A percentile compares a stretch with the other conserved stretches of the same genome.
phyloP scores from a whole-genome alignment of 2,113 vertebrate genomes.

The Pseudorectes ferrugineus region DNA sequence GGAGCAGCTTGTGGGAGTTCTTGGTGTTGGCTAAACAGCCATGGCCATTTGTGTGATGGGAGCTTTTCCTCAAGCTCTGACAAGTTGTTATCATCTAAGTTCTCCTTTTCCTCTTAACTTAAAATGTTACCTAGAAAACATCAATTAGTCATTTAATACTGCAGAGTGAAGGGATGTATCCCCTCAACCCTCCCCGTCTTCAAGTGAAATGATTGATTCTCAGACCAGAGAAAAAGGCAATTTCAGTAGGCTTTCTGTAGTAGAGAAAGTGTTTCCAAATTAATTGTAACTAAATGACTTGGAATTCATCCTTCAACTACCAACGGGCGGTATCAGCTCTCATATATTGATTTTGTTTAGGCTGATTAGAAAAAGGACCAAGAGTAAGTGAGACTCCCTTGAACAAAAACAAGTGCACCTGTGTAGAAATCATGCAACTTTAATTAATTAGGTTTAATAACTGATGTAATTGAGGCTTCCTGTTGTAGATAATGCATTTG shows the following conservation, averaged over 20 bases:
- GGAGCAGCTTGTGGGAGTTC: background rate
- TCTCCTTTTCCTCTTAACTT: background rate
- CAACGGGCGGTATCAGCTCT: background rate
- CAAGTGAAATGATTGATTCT: background rate
- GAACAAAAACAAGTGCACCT: background rate
- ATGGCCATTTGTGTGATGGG: background rate
- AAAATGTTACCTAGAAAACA: background rate
- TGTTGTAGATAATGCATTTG: background rate
- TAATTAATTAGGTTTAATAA: slow-evolving; percentile 39
- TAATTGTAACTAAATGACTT: background rate
- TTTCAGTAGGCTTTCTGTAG: background rate
- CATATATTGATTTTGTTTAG: slow-evolving; percentile 7
- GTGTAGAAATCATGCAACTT: background rate
- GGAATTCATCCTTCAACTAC: background rate
- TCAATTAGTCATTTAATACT: background rate
- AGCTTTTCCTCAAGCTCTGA: background rate
- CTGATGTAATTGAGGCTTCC: slow-evolving; percentile 1
- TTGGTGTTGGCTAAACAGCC: background rate
- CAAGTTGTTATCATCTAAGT: background rate
- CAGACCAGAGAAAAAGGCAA: background rate
- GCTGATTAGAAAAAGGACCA: background rate
- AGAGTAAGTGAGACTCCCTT: background rate
- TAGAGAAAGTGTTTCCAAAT: background rate
- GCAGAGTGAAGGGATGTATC: background rate
- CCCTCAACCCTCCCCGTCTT: rapidly evolving